Evolutionary conservation across 2,113 vertebrate species (phyloP).

Genomic region (Miniopterus natalensis): DNA sequence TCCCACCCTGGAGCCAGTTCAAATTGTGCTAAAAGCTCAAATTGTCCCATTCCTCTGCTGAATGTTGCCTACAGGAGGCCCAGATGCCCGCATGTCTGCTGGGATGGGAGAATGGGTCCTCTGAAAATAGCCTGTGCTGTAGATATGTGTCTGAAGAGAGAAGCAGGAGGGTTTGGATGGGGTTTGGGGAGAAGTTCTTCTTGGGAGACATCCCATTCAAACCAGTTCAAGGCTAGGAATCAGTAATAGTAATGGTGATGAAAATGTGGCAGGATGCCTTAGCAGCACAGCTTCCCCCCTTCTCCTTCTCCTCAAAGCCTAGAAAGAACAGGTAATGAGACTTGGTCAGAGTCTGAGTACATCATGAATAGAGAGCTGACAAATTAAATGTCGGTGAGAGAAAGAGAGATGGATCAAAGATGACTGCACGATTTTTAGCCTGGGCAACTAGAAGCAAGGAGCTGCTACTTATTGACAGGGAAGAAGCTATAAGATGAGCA

Average conservation of each 20-base stretch:
- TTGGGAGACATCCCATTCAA: not conserved
- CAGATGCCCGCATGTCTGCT: not conserved
- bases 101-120: not conserved
- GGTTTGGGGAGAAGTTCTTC: not conserved
- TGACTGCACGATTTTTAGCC: not conserved
- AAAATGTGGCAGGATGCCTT: not conserved
- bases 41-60: not conserved
- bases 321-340: not conserved
- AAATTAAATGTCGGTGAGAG: not conserved
- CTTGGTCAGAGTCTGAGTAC: constrained; percentile 5
- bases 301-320: constrained; percentile 18
- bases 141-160: not conserved
- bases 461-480: not conserved
- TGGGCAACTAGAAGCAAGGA: not conserved
- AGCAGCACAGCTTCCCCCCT: not conserved
- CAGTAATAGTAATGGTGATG: not conserved
- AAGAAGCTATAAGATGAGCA: not conserved
- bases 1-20: not conserved
- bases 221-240: not conserved
- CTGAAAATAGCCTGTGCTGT: not conserved
- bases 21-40: not conserved
- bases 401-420: not conserved
- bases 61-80: not conserved
- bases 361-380: not conserved
- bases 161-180: not conserved